Base-by-base conservation (phyloP, 2,113 vertebrate genomes). In the Stigmatopora argus region DNA sequence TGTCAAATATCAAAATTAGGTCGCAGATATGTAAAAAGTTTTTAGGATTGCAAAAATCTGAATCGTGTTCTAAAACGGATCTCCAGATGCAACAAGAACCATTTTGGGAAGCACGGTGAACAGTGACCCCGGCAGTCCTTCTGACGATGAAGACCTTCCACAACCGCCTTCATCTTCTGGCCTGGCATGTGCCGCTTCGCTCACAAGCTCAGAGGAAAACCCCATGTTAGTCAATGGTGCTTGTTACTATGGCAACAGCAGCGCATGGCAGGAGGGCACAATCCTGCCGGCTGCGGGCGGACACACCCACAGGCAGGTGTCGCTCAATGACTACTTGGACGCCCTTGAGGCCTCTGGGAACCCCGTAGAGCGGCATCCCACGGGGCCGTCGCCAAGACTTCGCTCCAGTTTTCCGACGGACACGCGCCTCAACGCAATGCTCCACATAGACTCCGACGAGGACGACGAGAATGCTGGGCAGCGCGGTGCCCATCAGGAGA, bases 381-480 rank as follows among this genome's bases (percentile, higher is more conserved):
- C 80, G 0, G 94, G 92, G 10, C 90, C 93, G 1, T 94, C 92
- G 10, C 95, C 96, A 0, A 97, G 95, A 70, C 91, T 98, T 21
- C 92, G 94, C 74, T 98, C 95, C 10, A 98, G 96, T 83, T 98
- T 98, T 55, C 96, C 96, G 34, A 98, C 96, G 0, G 95, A 98
- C 86, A 98, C 95, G 0, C 91, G 96, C 74, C 93, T 98, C 67
- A 98, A 91, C 19, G 92, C 96, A 12, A 98, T 98, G 95, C 92
- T 98, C 70, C 96, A 98, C 67, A 98, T 98, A 1, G 96, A 98
- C 88, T 98, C 96, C 0, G 96, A 98, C 47, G 96, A 98, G 69
- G 96, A 98, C 12, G 96, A 98, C 67, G 90, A 92, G 67, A 76
- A 74, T 0, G 53, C 49, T 3, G 80, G 35, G 7, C 78, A 70